Base-by-base conservation (phyloP, 2,888 invertebrate genomes). In the Campopleginae sp. region DNA sequence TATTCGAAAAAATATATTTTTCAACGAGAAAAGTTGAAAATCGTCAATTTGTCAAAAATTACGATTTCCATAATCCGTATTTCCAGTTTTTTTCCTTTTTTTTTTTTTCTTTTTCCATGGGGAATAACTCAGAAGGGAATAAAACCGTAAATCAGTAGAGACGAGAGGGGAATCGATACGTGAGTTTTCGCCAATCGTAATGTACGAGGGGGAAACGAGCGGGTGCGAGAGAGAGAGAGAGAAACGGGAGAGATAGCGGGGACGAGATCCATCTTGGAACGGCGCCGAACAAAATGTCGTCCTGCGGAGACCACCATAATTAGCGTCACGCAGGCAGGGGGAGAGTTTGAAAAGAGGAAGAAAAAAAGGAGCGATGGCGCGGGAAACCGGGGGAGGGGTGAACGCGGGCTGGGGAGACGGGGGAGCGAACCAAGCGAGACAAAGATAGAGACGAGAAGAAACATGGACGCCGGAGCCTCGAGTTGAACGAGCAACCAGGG, bases 261-360 rank as follows among this genome's bases (percentile, higher is more conserved):
- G 85, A 74, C 79, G 87, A 88, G 89, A 91, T 92, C 92, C 92
- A 92, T 92, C 90, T 92, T 92, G 90, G 86, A 89, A 86, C 86
- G 87, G 88, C 87, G 88, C 88, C 87, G 91, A 93, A 93, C 93
- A 93, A 93, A 93, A 93, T 93, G 93, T 93, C 93, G 92, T 90
- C 92, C 90, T 89, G 80, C 87, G 68, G 85, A 87, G 89, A 90
- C 93, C 92, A 92, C 92, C 93, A 93, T 93, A 93, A 93, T 93
- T 93, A 93, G 91, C 90, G 89, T 84, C 82, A 76, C 78, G 89
- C 78, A 66, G 83, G 88, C 78, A 63, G 83, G 82, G 87, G 80
- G 79, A 82, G 80, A 85, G 68, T 27, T 44, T 27, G 46, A 51
- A 72, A 72, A 58, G 51, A 71, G 68, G 74, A 63, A 74, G 70